A percentile compares a stretch with the other conserved stretches of the same genome.
These are phyloP conservation scores for Cairina moschata DNA, from an alignment of 2,113 vertebrate genomes.

Conservation along the genomic window DNA sequence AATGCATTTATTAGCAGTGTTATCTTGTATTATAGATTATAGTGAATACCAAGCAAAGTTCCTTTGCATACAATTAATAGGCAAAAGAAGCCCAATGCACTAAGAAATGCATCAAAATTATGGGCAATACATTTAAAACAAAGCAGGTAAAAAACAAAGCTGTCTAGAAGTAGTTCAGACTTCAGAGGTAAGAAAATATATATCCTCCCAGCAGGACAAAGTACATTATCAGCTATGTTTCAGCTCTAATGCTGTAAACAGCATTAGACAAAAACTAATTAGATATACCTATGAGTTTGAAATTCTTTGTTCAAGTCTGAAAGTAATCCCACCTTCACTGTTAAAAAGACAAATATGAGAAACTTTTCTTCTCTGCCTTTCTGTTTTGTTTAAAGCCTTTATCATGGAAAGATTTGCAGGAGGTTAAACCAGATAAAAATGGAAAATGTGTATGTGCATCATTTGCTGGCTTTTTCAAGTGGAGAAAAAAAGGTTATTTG, in stretches of 20 bases:
- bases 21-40: conserved; percentile 18
- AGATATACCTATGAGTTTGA: background rate
- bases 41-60: conserved; percentile 39
- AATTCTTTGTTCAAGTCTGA: background rate
- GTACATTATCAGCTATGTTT: background rate
- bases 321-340: background rate
- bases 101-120: background rate
- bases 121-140: background rate
- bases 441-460: background rate
- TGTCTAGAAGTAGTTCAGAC: background rate
- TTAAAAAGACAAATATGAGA: background rate
- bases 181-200: background rate
- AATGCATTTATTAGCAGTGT: conserved; percentile 5
- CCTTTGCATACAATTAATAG: conserved; percentile 13
- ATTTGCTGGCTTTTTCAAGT: background rate
- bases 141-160: background rate
- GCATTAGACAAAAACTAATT: background rate
- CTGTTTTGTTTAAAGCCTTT: background rate
- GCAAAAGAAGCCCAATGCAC: background rate
- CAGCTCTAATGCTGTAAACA: background rate
- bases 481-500: background rate
- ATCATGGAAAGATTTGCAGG: background rate
- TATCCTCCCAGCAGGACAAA: background rate
- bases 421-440: background rate
- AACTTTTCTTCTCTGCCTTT: background rate